phyloP scores from a whole-genome alignment of 2,797 vertebrate species.

The Acrossocheilus fasciatus region DNA sequence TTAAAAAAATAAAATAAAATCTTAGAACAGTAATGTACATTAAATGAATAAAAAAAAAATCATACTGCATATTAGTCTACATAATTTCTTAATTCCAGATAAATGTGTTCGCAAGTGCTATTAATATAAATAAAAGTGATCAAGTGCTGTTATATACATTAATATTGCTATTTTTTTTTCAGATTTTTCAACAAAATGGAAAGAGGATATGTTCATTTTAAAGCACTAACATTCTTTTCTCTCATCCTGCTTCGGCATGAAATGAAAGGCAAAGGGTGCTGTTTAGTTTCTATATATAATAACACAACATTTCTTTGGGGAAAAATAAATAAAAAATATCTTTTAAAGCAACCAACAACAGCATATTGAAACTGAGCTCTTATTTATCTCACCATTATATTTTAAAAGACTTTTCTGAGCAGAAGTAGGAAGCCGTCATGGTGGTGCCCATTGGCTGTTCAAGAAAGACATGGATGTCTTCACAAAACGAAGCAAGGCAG shows the following conservation, averaged over 20 bases:
- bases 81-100: neutral
- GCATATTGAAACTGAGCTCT: neutral
- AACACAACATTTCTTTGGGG: neutral
- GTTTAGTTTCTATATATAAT: neutral
- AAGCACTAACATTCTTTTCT: neutral
- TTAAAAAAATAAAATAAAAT: neutral
- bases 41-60: neutral
- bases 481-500: slow-evolving; percentile 14
- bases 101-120: neutral
- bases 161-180: neutral
- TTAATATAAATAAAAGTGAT: neutral
- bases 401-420: neutral
- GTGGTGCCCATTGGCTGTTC: slow-evolving; percentile 12
- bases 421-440: neutral
- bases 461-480: slow-evolving; percentile 15
- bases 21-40: neutral
- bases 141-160: neutral
- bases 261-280: neutral
- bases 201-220: neutral
- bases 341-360: neutral
- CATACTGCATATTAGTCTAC: neutral
- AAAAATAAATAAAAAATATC: neutral
- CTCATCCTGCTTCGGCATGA: neutral
- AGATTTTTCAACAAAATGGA: neutral
- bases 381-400: slow-evolving; percentile 16